A percentile compares a stretch with the other conserved stretches of the same genome.
phyloP scores from a whole-genome alignment of 2,888 invertebrate genomes.

The Dorcus parallelipipedus region DNA sequence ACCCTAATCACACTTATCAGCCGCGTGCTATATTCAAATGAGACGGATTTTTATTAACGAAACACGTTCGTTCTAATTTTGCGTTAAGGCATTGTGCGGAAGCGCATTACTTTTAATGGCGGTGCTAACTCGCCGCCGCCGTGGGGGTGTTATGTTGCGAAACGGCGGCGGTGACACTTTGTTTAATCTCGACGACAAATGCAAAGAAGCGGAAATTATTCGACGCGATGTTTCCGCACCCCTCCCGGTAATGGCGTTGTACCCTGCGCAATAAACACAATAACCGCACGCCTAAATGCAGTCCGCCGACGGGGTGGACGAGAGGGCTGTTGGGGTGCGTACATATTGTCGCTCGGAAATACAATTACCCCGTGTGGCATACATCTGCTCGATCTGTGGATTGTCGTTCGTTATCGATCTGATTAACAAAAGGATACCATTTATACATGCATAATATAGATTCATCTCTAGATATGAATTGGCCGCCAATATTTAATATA shows the following conservation, averaged over 20 bases:
- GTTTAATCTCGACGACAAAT: slow-evolving; percentile 7
- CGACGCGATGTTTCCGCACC: slow-evolving; percentile 9
- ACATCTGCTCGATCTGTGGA: slow-evolving; percentile 8
- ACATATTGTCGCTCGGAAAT: slow-evolving; percentile 28
- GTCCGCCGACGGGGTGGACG: slow-evolving; percentile 9
- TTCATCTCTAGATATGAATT: no score
- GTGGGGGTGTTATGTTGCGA: slow-evolving; percentile 12
- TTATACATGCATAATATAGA: no score
- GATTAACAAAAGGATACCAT: no score
- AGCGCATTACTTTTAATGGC: slow-evolving; percentile 16
- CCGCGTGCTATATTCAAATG: no score
- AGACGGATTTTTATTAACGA: no score
- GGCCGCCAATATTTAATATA: no score
- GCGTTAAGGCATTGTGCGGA: not conserved
- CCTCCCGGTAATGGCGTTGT: slow-evolving; percentile 23
- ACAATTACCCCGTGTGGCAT: slow-evolving; percentile 21
- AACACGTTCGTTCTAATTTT: no score
- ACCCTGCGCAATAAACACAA: slow-evolving; percentile 29
- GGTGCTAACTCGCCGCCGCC: slow-evolving; percentile 4
- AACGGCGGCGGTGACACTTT: slow-evolving; percentile 11
- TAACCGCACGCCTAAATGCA: slow-evolving; percentile 30
- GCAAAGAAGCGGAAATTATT: slow-evolving; percentile 17
- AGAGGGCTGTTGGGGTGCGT: slow-evolving; percentile 23
- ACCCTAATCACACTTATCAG: no score
- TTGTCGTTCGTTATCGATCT: no score